Evolutionary conservation across 2,113 vertebrate species (phyloP).

Genomic region (Cichladusa arquata): DNA sequence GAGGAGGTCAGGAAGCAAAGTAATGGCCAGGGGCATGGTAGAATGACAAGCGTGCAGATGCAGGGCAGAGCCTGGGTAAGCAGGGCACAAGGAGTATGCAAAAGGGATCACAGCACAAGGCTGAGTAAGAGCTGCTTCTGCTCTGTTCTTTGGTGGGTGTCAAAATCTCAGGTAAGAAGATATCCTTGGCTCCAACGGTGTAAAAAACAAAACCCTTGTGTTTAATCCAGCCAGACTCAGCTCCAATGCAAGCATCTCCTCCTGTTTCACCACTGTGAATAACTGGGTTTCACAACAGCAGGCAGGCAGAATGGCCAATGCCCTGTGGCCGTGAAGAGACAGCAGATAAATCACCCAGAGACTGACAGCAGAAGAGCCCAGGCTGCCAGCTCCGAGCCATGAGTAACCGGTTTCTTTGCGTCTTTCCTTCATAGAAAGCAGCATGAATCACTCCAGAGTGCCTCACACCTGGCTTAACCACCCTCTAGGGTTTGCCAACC

Average conservation of each 20-base stretch:
- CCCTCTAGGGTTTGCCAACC: neutral
- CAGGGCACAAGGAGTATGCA: neutral
- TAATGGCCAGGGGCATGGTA: neutral
- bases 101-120: neutral
- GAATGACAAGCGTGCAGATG: neutral
- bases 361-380: neutral
- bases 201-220: neutral
- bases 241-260: neutral
- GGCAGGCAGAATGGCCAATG: neutral
- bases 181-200: neutral
- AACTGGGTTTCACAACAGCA: conserved; percentile 22
- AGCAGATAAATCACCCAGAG: neutral
- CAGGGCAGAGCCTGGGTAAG: neutral
- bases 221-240: neutral
- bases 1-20: neutral
- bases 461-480: conserved; percentile 20
- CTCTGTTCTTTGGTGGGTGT: neutral
- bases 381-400: conserved; percentile 8
- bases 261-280: neutral
- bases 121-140: neutral
- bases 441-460: conserved; percentile 17
- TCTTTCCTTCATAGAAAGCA: conserved; percentile 65
- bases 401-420: conserved; percentile 50
- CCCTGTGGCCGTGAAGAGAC: conserved; percentile 9
- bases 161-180: neutral